Conservation (phyloP, 2,113 vertebrate genomes). For the Rhizomys pruinosus region DNA sequence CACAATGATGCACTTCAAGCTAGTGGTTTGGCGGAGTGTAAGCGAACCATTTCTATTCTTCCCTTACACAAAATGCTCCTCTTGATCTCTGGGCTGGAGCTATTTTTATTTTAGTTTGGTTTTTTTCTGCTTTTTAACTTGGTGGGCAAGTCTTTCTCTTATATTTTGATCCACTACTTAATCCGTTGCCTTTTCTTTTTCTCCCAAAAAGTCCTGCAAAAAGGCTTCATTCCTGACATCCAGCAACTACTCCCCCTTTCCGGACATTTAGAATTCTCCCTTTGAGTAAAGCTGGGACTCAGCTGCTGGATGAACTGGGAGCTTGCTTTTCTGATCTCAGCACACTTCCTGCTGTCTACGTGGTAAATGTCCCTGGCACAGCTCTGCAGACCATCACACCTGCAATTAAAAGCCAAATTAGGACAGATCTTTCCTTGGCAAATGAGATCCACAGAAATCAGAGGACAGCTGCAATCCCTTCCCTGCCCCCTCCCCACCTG, state of each 20-base stretch:
- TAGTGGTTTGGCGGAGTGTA: slow-evolving; percentile 75
- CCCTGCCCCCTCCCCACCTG: background rate
- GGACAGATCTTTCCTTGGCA: slow-evolving; percentile 55
- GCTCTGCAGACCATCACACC: slow-evolving; percentile 47
- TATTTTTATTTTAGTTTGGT: slow-evolving; percentile 77
- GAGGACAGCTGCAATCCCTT: background rate
- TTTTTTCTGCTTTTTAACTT: slow-evolving; percentile 70
- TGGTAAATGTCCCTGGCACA: slow-evolving; percentile 60
- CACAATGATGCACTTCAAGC: slow-evolving; percentile 79
- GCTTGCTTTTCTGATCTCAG: slow-evolving; percentile 57
- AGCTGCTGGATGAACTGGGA: slow-evolving; percentile 52
- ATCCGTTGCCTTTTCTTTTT: slow-evolving; percentile 40
- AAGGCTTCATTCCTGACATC: slow-evolving; percentile 26
- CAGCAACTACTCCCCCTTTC: background rate
- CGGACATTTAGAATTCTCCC: slow-evolving; percentile 60
- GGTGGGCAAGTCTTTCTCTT: slow-evolving; percentile 57
- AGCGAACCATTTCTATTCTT: slow-evolving; percentile 75
- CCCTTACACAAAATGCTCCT: slow-evolving; percentile 69
- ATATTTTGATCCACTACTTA: slow-evolving; percentile 67
- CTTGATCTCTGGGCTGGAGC: slow-evolving; percentile 79
- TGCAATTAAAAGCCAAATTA: slow-evolving; percentile 74
- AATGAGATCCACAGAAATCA: slow-evolving; percentile 38
- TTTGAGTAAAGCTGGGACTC: slow-evolving; percentile 55
- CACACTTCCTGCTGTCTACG: slow-evolving; percentile 72
- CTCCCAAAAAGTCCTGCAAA: slow-evolving; percentile 59